Evolutionary conservation across 2,888 invertebrate species (phyloP).

Genomic region (Epirrhoe alternata): DNA sequence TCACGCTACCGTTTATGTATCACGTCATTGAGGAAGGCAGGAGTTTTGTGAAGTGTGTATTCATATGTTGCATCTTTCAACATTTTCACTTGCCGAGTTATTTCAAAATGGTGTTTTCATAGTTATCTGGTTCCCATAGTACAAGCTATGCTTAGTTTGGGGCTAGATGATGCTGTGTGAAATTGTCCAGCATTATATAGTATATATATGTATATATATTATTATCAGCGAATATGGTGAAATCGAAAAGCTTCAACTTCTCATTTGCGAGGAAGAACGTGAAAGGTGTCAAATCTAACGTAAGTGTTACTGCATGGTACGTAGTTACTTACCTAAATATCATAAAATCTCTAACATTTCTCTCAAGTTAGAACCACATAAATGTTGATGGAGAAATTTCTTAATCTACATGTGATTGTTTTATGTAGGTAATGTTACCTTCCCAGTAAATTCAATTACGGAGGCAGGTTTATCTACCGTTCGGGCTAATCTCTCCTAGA

Average conservation of each 20-base stretch:
- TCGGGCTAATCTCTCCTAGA: not conserved
- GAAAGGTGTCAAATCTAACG: slow-evolving; percentile 38
- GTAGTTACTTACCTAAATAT: not conserved
- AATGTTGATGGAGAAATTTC: not conserved
- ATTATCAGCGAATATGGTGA: slow-evolving; percentile 36
- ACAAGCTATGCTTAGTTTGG: too few species aligned
- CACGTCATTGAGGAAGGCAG: slow-evolving; percentile 13
- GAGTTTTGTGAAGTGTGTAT: not conserved
- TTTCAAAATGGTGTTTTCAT: slow-evolving; percentile 2
- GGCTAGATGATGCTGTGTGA: too few species aligned
- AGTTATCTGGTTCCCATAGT: too few species aligned
- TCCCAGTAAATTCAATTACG: not conserved
- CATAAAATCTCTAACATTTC: not conserved
- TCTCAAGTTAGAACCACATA: not conserved
- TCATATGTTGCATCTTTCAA: not conserved
- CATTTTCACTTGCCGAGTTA: not conserved
- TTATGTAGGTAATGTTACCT: not conserved
- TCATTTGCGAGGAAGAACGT: slow-evolving; percentile 35
- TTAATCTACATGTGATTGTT: not conserved
- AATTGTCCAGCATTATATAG: too few species aligned
- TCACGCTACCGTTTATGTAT: slow-evolving; percentile 18
- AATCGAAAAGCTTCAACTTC: slow-evolving; percentile 39
- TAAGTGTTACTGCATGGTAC: slow-evolving; percentile 27
- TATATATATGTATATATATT: too few species aligned
- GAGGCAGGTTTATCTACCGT: not conserved